Evolutionary conservation across 2,113 vertebrate genomes (phyloP).

Genomic region (Mola mola): DNA sequence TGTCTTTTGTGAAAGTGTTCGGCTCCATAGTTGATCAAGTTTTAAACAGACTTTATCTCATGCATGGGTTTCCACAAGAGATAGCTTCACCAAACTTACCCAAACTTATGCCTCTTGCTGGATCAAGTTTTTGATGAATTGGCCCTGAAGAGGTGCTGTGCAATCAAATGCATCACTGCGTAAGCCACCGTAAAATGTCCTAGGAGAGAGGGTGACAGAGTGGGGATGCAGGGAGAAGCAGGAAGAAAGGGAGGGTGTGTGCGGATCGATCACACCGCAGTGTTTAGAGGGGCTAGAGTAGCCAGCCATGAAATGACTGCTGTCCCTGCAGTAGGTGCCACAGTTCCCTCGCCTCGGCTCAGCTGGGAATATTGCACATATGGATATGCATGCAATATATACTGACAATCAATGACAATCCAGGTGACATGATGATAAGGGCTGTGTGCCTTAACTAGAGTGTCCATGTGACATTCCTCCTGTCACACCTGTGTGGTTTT

Average conservation of each 20-base stretch:
- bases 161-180: slow-evolving; percentile 79
- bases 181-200: slow-evolving; percentile 68
- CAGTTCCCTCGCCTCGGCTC: slow-evolving; percentile 1
- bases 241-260: slow-evolving; percentile 19
- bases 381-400: slow-evolving; percentile 14
- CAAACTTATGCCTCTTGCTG: slow-evolving; percentile 49
- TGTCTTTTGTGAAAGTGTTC: slow-evolving; percentile 47
- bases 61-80: slow-evolving; percentile 54
- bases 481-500: too few species aligned
- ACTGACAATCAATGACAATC: slow-evolving; percentile 12
- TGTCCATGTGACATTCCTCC: too few species aligned
- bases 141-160: slow-evolving; percentile 67
- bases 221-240: slow-evolving; percentile 13
- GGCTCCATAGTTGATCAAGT: slow-evolving; percentile 52
- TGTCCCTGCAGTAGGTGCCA: slow-evolving; percentile 49
- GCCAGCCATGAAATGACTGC: slow-evolving; percentile 76
- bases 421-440: slow-evolving; percentile 7
- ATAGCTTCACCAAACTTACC: slow-evolving; percentile 59
- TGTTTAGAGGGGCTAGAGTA: slow-evolving; percentile 56
- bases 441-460: background rate
- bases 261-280: slow-evolving; percentile 63
- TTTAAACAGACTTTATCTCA: slow-evolving; percentile 58
- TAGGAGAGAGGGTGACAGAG: slow-evolving; percentile 35
- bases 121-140: slow-evolving; percentile 69
- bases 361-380: slow-evolving; percentile 13